Conservation (phyloP, 2,888 invertebrate species). For the Himalopsyche tibetana region DNA sequence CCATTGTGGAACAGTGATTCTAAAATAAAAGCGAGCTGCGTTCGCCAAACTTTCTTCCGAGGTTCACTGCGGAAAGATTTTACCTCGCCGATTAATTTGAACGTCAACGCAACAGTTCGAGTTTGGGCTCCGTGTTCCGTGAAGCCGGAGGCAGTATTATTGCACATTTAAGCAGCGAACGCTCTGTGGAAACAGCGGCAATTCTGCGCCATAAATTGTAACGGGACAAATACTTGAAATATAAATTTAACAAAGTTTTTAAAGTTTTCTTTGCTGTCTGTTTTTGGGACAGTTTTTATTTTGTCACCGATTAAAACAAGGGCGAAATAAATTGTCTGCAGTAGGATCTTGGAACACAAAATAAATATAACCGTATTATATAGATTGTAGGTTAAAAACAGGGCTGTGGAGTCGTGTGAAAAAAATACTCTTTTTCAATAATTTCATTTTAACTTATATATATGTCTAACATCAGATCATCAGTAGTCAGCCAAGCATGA, state of each 20-base stretch:
- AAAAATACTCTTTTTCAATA: too few relatives aligned
- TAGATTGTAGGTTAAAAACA: too few relatives aligned
- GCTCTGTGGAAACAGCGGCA: neutral
- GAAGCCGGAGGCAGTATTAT: neutral
- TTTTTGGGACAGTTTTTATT: neutral
- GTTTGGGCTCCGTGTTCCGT: neutral
- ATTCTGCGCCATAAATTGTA: constrained; percentile 14
- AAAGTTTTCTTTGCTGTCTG: neutral
- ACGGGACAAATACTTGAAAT: neutral
- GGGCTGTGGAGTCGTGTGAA: too few relatives aligned
- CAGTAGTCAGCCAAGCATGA: too few relatives aligned
- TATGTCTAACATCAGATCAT: too few relatives aligned
- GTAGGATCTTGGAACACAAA: too few relatives aligned
- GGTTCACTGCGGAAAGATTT: constrained; percentile 7
- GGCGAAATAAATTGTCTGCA: neutral
- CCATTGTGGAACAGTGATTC: too few relatives aligned
- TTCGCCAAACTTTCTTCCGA: neutral
- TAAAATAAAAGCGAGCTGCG: neutral
- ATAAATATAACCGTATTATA: too few relatives aligned
- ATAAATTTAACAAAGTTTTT: constrained; percentile 13
- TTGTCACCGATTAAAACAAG: neutral
- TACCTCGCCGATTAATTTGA: neutral
- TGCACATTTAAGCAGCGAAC: constrained; percentile 6
- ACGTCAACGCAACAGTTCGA: neutral
- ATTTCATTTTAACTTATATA: too few relatives aligned